These are phyloP conservation scores for Baryphthengus martii DNA, from an alignment of 2,113 vertebrate species.

Conservation along the genomic window DNA sequence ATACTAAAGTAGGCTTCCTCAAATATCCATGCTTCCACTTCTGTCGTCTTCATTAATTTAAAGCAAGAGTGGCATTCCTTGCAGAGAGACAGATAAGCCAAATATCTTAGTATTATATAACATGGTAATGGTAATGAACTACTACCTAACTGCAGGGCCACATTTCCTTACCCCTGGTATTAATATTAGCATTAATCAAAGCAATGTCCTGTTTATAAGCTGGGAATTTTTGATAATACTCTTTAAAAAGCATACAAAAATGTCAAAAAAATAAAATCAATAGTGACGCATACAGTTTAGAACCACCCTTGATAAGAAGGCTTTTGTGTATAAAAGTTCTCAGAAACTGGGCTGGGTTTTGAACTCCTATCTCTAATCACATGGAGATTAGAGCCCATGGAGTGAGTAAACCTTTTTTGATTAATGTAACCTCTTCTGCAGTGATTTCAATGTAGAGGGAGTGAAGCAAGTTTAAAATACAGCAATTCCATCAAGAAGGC, in stretches of 20 bases:
- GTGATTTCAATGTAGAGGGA: neutral
- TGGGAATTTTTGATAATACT: neutral
- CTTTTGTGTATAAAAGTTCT: neutral
- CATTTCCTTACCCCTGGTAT: neutral
- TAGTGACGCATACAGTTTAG: neutral
- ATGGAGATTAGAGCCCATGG: neutral
- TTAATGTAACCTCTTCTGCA: neutral
- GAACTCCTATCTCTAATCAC: neutral
- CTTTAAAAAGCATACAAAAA: neutral
- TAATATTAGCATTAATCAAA: neutral
- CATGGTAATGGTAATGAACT: neutral
- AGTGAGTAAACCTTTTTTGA: neutral
- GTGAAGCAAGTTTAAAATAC: neutral
- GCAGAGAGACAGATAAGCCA: neutral
- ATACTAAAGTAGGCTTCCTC: neutral
- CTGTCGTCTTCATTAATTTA: neutral
- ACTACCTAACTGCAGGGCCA: neutral
- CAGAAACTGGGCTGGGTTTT: neutral
- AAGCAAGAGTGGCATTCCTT: neutral
- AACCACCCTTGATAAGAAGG: conserved; percentile 9
- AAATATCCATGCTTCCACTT: neutral
- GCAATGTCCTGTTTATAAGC: neutral
- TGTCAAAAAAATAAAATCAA: neutral
- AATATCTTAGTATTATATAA: neutral
- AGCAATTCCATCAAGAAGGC: neutral